Evolutionary conservation across 2,797 vertebrate genomes (phyloP), one percentile per base, ranked within the genome.

Genomic region (Amniataba percoides): DNA sequence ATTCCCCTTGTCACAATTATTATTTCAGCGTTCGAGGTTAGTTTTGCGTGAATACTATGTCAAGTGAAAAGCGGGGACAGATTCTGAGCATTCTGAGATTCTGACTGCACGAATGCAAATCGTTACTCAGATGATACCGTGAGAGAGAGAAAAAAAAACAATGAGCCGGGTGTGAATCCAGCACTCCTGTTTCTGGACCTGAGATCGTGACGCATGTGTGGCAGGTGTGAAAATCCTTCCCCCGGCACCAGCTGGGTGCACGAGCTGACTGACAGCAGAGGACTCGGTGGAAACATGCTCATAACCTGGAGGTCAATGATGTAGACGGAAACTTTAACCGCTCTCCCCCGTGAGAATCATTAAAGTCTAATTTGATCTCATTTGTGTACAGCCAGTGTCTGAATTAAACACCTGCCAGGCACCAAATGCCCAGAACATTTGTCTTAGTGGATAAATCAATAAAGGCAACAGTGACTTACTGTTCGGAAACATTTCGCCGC

Each of bases 401-500:
- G 80, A 82, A 80, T 84, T 78, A 74, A 85, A 87, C 86, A 87
- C 82, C 87, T 85, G 81, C 81, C 77, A 79, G 71, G 81, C 77
- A 51, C 64, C 64, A 71, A 82, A 84, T 43, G 51, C 58, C 71
- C 65, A 31, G 59, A 81, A 83, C 51, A 58, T 77, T 76, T 49
- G 58, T 67, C 60, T 72, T 15, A 0, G 65, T 43, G 77, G 77
- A 75, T 49, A 65, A 86, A 89, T 90, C 61, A 66, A 75, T 74
- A 64, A 56, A 14, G 49, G 48, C 60, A 75, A 70, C 46, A 14
- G 36, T 7, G 62, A 63, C 45, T 76, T 71, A 67, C 56, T 62
- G 67, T 62, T 69, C 8, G 13, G 53, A 49, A 80, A 64, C 62
- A 71, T 62, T 73, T 56, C 48, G 56, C 18, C n/a, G 27, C 39